Evolutionary conservation across 1,140 invertebrate species (phyloP), one percentile per base, ranked within the genome.

Genomic region (Battus philenor): DNA sequence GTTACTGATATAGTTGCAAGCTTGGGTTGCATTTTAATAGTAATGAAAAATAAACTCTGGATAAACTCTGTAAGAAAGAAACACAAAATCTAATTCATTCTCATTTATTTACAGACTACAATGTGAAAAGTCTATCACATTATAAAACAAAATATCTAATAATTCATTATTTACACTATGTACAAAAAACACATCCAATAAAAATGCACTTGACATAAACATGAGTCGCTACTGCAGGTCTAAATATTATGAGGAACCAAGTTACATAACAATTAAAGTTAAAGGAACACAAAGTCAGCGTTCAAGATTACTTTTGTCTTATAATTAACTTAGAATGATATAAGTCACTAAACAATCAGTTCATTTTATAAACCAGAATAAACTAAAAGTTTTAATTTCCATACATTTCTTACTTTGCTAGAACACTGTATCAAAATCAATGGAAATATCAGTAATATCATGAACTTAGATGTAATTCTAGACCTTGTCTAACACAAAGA

Each of bases 91-190:
- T 78, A 76, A 65, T 75, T 78, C 66, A 73, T 73, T 80, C 59
- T 80, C 72, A 70, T 84, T 81, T 84, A 84, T 84, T 84, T 84
- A 84, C 80, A 84, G 50, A 67, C 69, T 81, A 81, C 68, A 64
- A 74, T 75, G 68, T 80, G 74, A 78, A 54, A 68, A 54, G 44
- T 59, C 74, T 78, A 77, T 80, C 77, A 84, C 80, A 84, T 81
- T 73, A 80, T 76, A 79, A 81, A 81, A 84, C 77, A 75, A 67
- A 69, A 54, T 67, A 54, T 74, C 62, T 54, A 51, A 49, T 56
- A 59, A 48, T 59, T 64, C 31, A 51, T 27, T 82, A 82, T 84
- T 60, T 82, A 84, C 80, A 84, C 43, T 82, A 84, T 84, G 60
- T 84, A 84, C 80, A 84, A 56, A 48, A 63, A 56, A 54, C 49